Evolutionary conservation across 1,140 invertebrate genomes (phyloP).

Genomic region (Brachionus paranguensis): DNA sequence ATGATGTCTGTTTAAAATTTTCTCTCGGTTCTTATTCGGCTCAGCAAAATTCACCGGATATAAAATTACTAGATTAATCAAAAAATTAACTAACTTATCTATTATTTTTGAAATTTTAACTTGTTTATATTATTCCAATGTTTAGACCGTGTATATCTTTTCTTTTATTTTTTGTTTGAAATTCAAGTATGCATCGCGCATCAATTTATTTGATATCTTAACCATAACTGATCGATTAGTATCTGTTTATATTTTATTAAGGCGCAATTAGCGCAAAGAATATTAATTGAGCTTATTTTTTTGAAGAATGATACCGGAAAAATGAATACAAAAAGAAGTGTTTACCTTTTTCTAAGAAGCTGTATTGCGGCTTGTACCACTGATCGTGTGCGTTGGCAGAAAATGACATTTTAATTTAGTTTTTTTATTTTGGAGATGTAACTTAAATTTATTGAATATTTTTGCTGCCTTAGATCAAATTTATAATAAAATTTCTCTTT

Average conservation of each 20-base stretch:
- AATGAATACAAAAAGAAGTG: neutral
- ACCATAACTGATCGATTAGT: conserved; percentile 26
- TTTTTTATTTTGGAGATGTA: neutral
- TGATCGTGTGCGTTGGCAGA: neutral
- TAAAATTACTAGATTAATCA: conserved; percentile 32
- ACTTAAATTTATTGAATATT: neutral
- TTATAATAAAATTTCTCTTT: neutral
- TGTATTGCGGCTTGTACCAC: neutral
- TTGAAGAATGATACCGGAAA: neutral
- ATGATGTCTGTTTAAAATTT: conserved; percentile 8
- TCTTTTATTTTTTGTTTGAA: neutral
- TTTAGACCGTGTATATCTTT: neutral
- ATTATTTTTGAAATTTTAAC: neutral
- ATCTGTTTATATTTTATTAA: conserved; percentile 27
- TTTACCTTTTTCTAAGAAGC: neutral
- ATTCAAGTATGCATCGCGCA: neutral
- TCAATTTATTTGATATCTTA: conserved; percentile 7
- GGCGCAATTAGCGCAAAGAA: neutral
- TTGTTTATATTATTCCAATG: conserved; percentile 6
- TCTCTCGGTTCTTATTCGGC: neutral
- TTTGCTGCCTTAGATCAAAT: neutral
- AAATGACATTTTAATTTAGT: neutral
- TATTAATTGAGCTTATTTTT: conserved; percentile 26
- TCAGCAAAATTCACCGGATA: conserved; percentile 4
- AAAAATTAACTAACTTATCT: conserved; percentile 18